Percentiles rank a stretch among this genome's conserved stretches.
These are phyloP conservation scores for Sinella curviseta DNA, from an alignment of 1,140 invertebrate species.

Conservation along the genomic window DNA sequence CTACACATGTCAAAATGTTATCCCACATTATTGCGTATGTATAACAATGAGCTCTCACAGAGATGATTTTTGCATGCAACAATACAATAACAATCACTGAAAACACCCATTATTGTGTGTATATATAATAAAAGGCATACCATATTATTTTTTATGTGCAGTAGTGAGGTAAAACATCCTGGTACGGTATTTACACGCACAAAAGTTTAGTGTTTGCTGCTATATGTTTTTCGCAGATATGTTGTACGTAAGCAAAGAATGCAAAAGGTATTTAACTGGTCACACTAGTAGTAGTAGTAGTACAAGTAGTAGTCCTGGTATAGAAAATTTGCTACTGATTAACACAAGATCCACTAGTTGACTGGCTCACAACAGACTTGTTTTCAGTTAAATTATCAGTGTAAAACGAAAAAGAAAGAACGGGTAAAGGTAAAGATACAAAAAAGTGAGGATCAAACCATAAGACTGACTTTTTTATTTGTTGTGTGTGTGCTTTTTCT, in stretches of 20 bases:
- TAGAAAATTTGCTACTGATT: too few relatives aligned
- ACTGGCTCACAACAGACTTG: too few relatives aligned
- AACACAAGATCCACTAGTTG: too few relatives aligned
- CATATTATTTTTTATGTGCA: background rate
- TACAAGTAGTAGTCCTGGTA: too few relatives aligned
- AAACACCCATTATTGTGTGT: background rate
- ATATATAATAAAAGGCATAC: background rate
- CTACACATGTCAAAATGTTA: too few relatives aligned
- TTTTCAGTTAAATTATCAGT: too few relatives aligned
- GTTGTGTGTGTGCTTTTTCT: too few relatives aligned
- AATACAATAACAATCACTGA: background rate
- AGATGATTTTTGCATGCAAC: background rate
- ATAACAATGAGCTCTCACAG: background rate
- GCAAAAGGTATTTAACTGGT: background rate
- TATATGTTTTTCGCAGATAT: background rate
- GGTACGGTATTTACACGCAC: constrained; percentile 12
- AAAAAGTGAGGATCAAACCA: too few relatives aligned
- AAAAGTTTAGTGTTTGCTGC: background rate
- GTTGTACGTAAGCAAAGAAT: background rate
- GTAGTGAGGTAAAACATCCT: background rate
- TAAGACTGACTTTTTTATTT: too few relatives aligned
- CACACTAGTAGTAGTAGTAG: too few relatives aligned
- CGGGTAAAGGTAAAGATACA: too few relatives aligned
- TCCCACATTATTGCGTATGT: background rate
- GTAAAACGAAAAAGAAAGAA: too few relatives aligned